These are phyloP conservation scores for Geopemphigus sp. DNA, from an alignment of 1,140 invertebrate species.

Conservation along the genomic window DNA sequence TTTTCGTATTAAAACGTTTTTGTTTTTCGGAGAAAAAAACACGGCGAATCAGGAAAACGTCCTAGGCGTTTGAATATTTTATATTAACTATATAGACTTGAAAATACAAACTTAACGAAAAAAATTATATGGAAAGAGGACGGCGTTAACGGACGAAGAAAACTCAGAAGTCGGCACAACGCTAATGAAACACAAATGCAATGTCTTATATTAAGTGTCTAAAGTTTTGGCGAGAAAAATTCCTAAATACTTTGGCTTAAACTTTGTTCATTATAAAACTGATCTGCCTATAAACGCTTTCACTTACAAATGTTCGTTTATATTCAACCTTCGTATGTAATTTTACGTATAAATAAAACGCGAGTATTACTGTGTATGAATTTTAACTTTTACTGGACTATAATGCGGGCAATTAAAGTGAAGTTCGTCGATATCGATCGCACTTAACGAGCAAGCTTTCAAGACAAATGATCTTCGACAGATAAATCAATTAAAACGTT, in stretches of 20 bases:
- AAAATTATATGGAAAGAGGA: neutral
- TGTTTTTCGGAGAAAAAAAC: neutral
- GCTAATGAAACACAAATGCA: slow-evolving; percentile 20
- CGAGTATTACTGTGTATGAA: too few species aligned
- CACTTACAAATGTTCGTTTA: neutral
- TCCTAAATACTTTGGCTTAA: neutral
- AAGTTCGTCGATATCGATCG: too few species aligned
- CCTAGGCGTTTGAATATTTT: slow-evolving; percentile 1
- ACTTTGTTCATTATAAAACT: slow-evolving; percentile 1
- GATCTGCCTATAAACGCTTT: neutral
- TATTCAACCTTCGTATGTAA: neutral
- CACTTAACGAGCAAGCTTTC: too few species aligned
- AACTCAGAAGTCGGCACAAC: neutral
- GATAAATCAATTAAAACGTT: neutral
- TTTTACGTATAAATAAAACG: neutral
- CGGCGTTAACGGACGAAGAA: neutral
- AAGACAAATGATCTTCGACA: too few species aligned
- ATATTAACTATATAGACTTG: neutral
- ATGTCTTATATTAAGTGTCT: slow-evolving; percentile 3
- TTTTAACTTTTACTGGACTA: too few species aligned
- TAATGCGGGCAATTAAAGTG: too few species aligned
- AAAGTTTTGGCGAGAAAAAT: slow-evolving; percentile 9
- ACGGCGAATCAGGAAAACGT: neutral
- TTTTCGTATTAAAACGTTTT: neutral
- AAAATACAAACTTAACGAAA: slow-evolving; percentile 7